Conservation (phyloP, 2,113 vertebrate species). For the Aspidoscelis tigris region DNA sequence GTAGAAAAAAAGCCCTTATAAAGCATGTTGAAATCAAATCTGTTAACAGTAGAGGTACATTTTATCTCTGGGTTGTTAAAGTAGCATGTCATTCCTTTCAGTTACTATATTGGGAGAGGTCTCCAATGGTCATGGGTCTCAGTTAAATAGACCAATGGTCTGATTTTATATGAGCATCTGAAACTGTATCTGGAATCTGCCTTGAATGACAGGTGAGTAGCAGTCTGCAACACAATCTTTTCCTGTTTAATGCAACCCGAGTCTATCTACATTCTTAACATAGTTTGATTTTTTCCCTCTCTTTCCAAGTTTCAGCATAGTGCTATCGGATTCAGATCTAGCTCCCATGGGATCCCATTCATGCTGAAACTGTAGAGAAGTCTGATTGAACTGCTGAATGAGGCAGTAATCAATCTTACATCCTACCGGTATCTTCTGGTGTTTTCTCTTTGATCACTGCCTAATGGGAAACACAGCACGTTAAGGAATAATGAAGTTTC, state of each 20-base stretch:
- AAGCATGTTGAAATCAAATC: no score
- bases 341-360: conserved; percentile 72
- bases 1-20: no score
- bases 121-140: background rate
- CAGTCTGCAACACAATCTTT: conserved; percentile 63
- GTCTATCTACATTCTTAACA: conserved; percentile 72
- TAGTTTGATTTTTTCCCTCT: conserved; percentile 70
- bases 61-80: background rate
- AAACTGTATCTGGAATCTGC: conserved; percentile 55
- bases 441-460: conserved; percentile 83
- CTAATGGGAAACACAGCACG: conserved; percentile 78
- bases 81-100: background rate
- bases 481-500: conserved; percentile 81
- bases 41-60: background rate
- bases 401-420: conserved; percentile 83
- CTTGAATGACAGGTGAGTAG: conserved; percentile 65
- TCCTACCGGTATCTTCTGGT: conserved; percentile 79
- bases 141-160: background rate
- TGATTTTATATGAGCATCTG: conserved; percentile 43
- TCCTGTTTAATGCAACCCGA: conserved; percentile 70
- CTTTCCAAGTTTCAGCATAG: conserved; percentile 46
- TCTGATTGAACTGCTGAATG: conserved; percentile 82
- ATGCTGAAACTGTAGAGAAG: conserved; percentile 87
- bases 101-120: background rate
- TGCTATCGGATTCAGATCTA: conserved; percentile 75